These are phyloP conservation scores for Troglohyphantes excavatus DNA, from an alignment of 2,888 invertebrate species.

Conservation along the genomic window DNA sequence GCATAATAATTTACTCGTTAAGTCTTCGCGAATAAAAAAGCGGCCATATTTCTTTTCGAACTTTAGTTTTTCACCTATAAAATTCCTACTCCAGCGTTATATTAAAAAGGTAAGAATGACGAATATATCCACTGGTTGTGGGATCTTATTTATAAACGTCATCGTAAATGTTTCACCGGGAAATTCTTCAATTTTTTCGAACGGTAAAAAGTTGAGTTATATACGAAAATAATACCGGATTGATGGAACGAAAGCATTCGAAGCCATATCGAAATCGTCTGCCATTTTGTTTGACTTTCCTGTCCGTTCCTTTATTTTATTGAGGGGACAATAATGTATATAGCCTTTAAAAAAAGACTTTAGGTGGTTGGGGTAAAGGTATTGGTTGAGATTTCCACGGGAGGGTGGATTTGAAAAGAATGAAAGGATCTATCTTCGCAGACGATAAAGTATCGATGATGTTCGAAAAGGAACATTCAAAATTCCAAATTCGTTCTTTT, in stretches of 20 bases:
- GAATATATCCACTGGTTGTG: conserved; percentile 19
- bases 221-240: conserved; percentile 25
- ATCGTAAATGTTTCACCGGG: background rate
- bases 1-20: conserved; percentile 74
- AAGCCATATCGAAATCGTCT: background rate
- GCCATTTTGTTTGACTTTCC: conserved; percentile 21
- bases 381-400: conserved; percentile 24
- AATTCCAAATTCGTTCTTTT: conserved; percentile 8
- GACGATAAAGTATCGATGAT: conserved; percentile 54
- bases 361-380: conserved; percentile 2
- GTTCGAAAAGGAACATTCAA: conserved; percentile 8
- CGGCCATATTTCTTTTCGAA: conserved; percentile 8
- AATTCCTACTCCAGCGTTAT: conserved; percentile 48
- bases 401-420: background rate
- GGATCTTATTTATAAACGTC: conserved; percentile 26
- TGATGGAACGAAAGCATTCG: background rate
- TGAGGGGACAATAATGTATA: conserved; percentile 44
- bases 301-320: conserved; percentile 42
- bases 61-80: conserved; percentile 26
- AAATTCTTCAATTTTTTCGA: conserved; percentile 12
- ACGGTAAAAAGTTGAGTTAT: conserved; percentile 25
- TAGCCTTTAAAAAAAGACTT: conserved; percentile 36
- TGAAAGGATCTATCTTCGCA: background rate
- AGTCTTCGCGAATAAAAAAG: conserved; percentile 23
- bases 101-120: conserved; percentile 46